phyloP scores from a whole-genome alignment of 2,113 vertebrate genomes.

The Silurus meridionalis region DNA sequence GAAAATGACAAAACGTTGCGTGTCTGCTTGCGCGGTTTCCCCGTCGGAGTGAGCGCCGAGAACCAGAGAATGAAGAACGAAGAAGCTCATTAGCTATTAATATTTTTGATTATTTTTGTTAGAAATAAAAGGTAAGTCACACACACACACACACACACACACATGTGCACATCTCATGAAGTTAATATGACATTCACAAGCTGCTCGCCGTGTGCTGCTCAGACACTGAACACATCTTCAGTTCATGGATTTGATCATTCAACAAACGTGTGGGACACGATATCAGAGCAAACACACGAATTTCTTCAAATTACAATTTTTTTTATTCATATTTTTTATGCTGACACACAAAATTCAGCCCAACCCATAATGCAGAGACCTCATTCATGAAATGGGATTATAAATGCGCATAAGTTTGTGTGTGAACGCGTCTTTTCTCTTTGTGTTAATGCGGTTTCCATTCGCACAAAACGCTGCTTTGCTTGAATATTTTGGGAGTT shows the following conservation, averaged over 20 bases:
- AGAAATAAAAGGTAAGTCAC: constrained; percentile 1
- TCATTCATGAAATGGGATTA: not conserved
- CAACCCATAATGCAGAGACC: constrained; percentile 20
- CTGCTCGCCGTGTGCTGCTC: not conserved
- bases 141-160: too few relatives aligned
- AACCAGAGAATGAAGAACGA: not conserved
- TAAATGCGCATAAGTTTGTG: constrained; percentile 37
- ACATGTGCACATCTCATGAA: not conserved
- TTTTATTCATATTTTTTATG: not conserved
- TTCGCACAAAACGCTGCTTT: not conserved
- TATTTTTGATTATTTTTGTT: not conserved
- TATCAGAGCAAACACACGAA: not conserved
- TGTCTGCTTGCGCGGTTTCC: not conserved
- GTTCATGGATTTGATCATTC: not conserved
- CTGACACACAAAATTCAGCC: constrained; percentile 15
- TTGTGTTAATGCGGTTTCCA: constrained; percentile 14
- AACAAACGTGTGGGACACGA: constrained; percentile 19
- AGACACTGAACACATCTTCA: not conserved
- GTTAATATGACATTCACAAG: not conserved
- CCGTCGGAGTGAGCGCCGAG: not conserved
- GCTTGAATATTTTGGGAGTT: too few relatives aligned
- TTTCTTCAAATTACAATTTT: not conserved
- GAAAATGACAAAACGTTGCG: not conserved
- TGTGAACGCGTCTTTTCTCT: not conserved
- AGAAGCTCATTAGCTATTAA: not conserved